These are phyloP conservation scores for Anomalospiza imberbis DNA, from an alignment of 2,797 vertebrate species.

Conservation along the genomic window DNA sequence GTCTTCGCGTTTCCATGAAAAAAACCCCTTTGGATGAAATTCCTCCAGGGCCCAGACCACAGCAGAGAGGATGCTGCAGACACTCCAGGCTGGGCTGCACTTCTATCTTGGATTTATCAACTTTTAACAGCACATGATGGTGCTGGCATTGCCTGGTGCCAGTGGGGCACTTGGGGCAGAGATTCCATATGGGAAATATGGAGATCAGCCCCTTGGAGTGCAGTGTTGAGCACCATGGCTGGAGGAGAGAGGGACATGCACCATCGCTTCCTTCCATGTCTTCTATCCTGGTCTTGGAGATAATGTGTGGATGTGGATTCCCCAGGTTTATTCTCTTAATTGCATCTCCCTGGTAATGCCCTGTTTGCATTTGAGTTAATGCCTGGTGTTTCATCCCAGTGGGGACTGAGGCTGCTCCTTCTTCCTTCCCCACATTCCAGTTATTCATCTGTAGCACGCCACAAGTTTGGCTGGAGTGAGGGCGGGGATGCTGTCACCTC, in stretches of 20 bases:
- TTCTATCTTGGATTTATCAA: background rate
- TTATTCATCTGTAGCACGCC: background rate
- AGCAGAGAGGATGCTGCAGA: background rate
- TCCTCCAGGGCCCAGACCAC: background rate
- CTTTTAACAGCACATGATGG: accelerated
- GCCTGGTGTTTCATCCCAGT: background rate
- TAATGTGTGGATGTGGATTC: background rate
- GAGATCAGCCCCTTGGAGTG: background rate
- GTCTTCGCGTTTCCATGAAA: accelerated
- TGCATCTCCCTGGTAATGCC: background rate
- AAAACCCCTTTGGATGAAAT: background rate
- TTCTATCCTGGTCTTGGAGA: background rate
- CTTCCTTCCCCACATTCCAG: background rate
- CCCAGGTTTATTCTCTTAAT: background rate
- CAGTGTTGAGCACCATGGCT: accelerated
- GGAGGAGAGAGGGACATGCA: background rate
- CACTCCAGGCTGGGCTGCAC: background rate
- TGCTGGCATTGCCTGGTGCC: background rate
- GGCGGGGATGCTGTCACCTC: background rate
- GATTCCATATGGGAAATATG: background rate
- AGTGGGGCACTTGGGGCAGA: background rate
- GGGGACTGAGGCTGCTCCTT: background rate
- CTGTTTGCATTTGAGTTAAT: background rate
- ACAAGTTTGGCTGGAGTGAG: background rate
- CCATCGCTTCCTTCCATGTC: background rate